Base-by-base conservation (phyloP, 2,888 invertebrate genomes). In the Meiosimyza decipiens region DNA sequence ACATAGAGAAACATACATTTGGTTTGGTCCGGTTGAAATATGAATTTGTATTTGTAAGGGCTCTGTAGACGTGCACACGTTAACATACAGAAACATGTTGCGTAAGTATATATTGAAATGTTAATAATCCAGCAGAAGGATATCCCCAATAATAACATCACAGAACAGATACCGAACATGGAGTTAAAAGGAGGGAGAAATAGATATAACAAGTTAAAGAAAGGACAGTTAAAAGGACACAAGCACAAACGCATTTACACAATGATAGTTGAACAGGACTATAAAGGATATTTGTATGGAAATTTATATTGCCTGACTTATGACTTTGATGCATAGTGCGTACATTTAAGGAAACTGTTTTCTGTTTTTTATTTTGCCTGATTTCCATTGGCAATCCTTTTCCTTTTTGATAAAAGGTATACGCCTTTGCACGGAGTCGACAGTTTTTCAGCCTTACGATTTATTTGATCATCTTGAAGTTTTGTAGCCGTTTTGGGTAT, bases 81-180 rank as follows among this genome's bases (percentile, higher is more conserved):
- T 28, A 28, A 15, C 40, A 51, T 22, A 54, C 50, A 52, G 15
- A 62, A 50, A 57, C 71, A 71, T 62, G 12, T 59, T 62, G 12
- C 57, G 75, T 75, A 79, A 78, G 81, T 80, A 80, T 79, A 80
- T 79, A 82, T 82, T 83, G 79, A 83, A 83, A 82, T 83, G 83
- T 83, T 82, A 79, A 83, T 82, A 82, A 82, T 83, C 82, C 79
- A 80, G 80, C 81, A 78, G 80, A 80, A 78, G 80, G 82, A 78
- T 79, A 77, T 82, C 15, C 71, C 55, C 64, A 67, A 70, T 71
- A 71, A 71, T 71, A 69, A 69, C 63, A 69, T 68, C 60, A 63
- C 60, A 52, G 50, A 64, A 47, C n/a, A 51, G 49, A 33, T n/a
- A 33, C 33, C 50, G 16, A 18, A 12, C 33, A 55, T 18, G 6